A percentile compares a stretch with the other conserved stretches of the same genome.
Conservation (phyloP, 2,113 vertebrate genomes). For the Enhydra lutris region DNA sequence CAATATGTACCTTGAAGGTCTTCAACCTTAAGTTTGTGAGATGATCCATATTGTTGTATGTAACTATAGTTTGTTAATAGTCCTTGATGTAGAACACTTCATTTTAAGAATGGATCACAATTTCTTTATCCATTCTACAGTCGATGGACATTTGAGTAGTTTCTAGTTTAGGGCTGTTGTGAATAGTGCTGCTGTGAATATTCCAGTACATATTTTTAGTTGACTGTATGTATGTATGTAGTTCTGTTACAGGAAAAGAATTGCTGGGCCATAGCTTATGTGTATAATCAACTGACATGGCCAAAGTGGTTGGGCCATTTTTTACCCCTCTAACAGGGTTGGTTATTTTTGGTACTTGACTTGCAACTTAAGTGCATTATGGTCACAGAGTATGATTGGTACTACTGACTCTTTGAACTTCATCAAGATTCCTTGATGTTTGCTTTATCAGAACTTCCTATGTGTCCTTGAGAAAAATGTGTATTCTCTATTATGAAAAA, state of each 20-base stretch:
- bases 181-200: conserved; percentile 11
- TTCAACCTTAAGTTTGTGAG: not conserved
- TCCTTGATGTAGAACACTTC: not conserved
- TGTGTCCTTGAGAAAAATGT: not conserved
- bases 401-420: not conserved
- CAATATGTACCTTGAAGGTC: not conserved
- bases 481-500: not conserved
- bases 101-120: not conserved
- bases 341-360: not conserved
- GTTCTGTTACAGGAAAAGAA: not conserved
- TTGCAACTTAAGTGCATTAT: not conserved
- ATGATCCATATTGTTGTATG: not conserved
- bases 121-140: not conserved
- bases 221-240: not conserved
- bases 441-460: not conserved
- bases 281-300: not conserved
- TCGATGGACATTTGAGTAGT: not conserved
- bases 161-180: not conserved
- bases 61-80: not conserved
- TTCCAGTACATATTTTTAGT: not conserved
- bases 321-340: not conserved
- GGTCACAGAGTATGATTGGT: not conserved
- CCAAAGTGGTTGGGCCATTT: not conserved
- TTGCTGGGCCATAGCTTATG: not conserved
- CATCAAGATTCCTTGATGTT: not conserved